Evolutionary conservation across 2,113 vertebrate genomes (phyloP), one percentile per base, ranked within the genome.

Genomic region (Myotis davidii): DNA sequence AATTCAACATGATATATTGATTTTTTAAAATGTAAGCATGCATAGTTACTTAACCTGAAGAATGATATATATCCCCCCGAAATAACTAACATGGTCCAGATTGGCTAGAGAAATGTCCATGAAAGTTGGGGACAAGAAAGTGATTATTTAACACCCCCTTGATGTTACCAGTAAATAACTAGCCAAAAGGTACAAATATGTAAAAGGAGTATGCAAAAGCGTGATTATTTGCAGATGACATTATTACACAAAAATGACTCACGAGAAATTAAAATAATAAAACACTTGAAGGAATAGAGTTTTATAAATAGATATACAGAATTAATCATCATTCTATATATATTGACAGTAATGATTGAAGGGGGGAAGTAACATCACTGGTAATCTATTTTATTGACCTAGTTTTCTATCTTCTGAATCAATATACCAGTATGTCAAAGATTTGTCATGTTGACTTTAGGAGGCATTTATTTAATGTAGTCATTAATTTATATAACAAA

Each of bases 341-440:
- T 42, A 20, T 10, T 42, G 10, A 12, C 6, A 25, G 16, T 45
- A 37, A 29, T 4, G 29, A 67, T 11, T 32, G 29, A 10, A 13
- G 4, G 21, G 12, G 4, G 56, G 1, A 54, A 67, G 16, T 48
- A 64, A 50, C 18, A 1, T 29, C 45, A 34, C 11, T 56, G 16
- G 54, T 29, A 45, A 79, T 34, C 84, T 23, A 3, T 45, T 84
- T 56, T 54, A 16, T 17, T 78, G 52, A 73, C 5, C 64, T 50
- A 23, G 72, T 18, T 94, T 67, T 56, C 54, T 92, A 12, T 79
- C 27, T 88, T 96, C 32, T 54, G 11, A 88, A 83, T 77, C 61
- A 42, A 50, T 20, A 20, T 11, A 39, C 4, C 29, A 64, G 56
- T 45, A n/a, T 12, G 27, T 6, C 23, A 73, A 59, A 48, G 32